phyloP scores from a whole-genome alignment of 2,797 vertebrate genomes.

The Thunnus albacares region DNA sequence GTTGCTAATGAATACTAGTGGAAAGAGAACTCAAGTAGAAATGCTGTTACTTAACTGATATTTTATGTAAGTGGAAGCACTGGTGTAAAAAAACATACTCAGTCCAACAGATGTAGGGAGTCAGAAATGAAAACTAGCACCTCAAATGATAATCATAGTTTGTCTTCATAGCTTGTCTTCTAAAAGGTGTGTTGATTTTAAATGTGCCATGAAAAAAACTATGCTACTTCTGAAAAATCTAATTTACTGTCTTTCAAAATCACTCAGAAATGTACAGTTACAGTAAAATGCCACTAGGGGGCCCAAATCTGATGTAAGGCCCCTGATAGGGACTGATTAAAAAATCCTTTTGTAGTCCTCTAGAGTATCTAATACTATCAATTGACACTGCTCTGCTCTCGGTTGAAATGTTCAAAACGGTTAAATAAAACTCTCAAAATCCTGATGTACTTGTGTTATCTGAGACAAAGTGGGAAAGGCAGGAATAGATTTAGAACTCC shows the following conservation, averaged over 20 bases:
- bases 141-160: too few species aligned
- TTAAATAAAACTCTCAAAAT: slow-evolving; percentile 6
- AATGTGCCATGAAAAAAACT: neutral
- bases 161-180: neutral
- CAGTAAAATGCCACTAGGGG: slow-evolving; percentile 43
- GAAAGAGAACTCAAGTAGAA: neutral
- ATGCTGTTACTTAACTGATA: neutral
- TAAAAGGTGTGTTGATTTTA: neutral
- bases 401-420: slow-evolving; percentile 7
- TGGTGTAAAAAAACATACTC: neutral
- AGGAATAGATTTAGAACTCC: neutral
- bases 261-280: neutral
- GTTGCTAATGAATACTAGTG: neutral
- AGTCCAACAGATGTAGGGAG: slow-evolving; percentile 1
- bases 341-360: slow-evolving; percentile 40
- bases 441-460: slow-evolving; percentile 8
- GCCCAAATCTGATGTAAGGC: slow-evolving; percentile 17
- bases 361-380: slow-evolving; percentile 5
- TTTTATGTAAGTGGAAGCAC: neutral
- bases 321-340: slow-evolving; percentile 11
- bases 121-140: slow-evolving; percentile 3
- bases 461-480: neutral
- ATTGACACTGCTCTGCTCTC: slow-evolving; percentile 6
- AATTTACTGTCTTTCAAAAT: neutral
- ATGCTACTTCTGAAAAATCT: neutral